Evolutionary conservation across 2,113 vertebrate species (phyloP).

Genomic region (Trinectes maculatus): DNA sequence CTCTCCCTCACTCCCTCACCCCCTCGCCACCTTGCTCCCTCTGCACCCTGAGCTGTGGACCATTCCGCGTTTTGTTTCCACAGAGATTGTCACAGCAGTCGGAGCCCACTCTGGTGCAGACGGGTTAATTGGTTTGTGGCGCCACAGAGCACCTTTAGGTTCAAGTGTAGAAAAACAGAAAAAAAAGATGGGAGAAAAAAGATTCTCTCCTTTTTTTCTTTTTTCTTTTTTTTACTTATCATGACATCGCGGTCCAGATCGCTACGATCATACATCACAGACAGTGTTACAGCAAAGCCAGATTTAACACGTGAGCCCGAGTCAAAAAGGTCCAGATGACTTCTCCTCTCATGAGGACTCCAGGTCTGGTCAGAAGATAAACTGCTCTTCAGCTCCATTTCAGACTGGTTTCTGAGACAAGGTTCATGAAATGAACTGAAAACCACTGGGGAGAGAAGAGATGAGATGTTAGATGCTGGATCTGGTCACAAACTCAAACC

Average conservation of each 20-base stretch:
- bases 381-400: neutral
- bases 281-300: too few species aligned
- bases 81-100: conserved; percentile 46
- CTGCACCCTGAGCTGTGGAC: conserved; percentile 24
- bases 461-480: neutral
- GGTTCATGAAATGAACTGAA: too few species aligned
- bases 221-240: neutral
- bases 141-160: conserved; percentile 31
- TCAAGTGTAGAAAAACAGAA: neutral
- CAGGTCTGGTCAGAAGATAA: conserved; percentile 19
- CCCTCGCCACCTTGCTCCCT: too few species aligned
- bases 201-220: neutral
- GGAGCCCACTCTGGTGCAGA: conserved; percentile 28
- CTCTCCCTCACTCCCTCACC: too few species aligned
- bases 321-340: too few species aligned
- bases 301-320: too few species aligned
- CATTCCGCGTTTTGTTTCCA: conserved; percentile 48
- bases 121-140: conserved; percentile 68
- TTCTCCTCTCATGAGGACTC: conserved; percentile 10
- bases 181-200: neutral
- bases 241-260: neutral
- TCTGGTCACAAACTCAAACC: too few species aligned
- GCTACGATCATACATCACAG: neutral
- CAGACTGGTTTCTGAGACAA: neutral
- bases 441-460: neutral